Evolutionary conservation across 1,140 invertebrate genomes (phyloP), one percentile per base, ranked within the genome.

Genomic region (Drosophila nasuta): DNA sequence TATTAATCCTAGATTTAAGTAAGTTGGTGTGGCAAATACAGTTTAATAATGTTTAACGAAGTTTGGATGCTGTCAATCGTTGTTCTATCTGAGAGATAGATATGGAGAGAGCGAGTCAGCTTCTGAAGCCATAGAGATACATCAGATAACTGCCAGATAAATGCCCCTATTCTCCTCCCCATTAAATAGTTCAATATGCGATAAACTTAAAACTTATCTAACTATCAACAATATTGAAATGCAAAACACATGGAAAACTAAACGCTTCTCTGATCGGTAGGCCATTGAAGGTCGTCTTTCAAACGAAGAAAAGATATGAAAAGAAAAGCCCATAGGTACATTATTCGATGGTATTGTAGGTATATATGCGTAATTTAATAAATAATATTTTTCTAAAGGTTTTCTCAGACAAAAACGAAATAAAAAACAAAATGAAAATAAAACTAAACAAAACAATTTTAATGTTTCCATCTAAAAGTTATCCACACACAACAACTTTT

Each of bases 321-420:
- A 59, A 35, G 58, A 63, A 51, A 64, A 78, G 38, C 56, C 52
- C 49, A 58, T 35, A 66, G 52, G 63, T 76, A 80, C 48, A 57
- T 70, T 65, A 57, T 57, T 38, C 43, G 28, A 60, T 60, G 25
- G 30, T 63, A 63, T 35, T 51, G 49, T 64, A 52, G 49, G n/a
- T 64, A 64, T 63, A 63, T 63, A 63, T 54, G 35, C 49, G 62
- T 65, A 65, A 65, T 54, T 74, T 69, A 51, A 70, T 58, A 13
- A 80, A 54, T 35, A 74, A 88, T 87, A 87, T 87, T 87, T 87
- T 87, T 87, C 82, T 87, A 87, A 88, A 68, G 54, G 74, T 83
- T 83, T 83, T 83, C 77, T 81, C 77, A 71, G 41, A 41, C 56
- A 64, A 52, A 51, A 51, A 49, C 38, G 3, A 49, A 33, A 65